Percentiles rank a stretch among this genome's conserved stretches.
Conservation (phyloP, 2,113 vertebrate species). For the Hippoglossus stenolepis region DNA sequence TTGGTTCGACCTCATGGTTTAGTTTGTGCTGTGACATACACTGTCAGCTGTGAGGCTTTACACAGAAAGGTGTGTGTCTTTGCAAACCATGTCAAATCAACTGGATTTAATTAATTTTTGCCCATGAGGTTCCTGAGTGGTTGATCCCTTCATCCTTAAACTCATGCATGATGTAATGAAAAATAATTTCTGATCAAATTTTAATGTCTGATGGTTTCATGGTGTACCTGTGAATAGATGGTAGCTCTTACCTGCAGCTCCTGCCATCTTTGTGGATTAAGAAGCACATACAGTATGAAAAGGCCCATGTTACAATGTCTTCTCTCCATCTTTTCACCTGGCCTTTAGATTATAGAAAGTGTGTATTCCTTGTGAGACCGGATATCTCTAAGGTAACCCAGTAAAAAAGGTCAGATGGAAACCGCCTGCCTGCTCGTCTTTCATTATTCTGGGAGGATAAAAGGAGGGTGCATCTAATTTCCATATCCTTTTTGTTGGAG, state of each 20-base stretch:
- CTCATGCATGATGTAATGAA: not conserved
- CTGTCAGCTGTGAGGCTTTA: too few relatives aligned
- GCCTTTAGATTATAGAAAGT: constrained; percentile 12
- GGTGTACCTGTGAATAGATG: not conserved
- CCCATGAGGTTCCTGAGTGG: too few relatives aligned
- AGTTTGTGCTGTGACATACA: too few relatives aligned
- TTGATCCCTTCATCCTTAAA: not conserved
- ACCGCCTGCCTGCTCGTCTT: constrained; percentile 14
- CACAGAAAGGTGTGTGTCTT: too few relatives aligned
- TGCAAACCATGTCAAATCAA: too few relatives aligned
- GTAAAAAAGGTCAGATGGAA: constrained; percentile 48
- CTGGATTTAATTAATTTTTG: too few relatives aligned
- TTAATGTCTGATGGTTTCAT: not conserved
- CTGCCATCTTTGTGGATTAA: not conserved
- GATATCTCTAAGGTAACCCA: constrained; percentile 29
- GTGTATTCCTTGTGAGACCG: constrained; percentile 33
- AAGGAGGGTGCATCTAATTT: constrained; percentile 29
- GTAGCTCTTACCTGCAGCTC: not conserved
- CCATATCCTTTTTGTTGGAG: constrained; percentile 42
- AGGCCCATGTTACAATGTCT: not conserved
- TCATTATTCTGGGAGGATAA: constrained; percentile 34
- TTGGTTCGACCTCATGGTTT: too few relatives aligned
- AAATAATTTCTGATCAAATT: not conserved
- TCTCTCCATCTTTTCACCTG: not conserved
- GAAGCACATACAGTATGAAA: not conserved